Evolutionary conservation across 2,797 vertebrate species (phyloP), one percentile per base, ranked within the genome.

Genomic region (Decapterus maruadsi): DNA sequence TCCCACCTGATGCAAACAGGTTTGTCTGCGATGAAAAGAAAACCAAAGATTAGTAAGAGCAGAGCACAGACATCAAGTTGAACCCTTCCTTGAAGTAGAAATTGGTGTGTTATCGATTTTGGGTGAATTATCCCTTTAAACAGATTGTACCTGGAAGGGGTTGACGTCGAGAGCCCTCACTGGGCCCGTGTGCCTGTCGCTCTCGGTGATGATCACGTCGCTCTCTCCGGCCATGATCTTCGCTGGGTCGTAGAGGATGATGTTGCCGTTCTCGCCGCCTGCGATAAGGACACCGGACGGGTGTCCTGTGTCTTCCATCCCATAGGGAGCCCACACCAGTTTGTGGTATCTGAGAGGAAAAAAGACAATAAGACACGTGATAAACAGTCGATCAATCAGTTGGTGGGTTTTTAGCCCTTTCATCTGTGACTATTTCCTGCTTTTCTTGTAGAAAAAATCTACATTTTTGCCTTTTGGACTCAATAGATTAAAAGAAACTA

Each of bases 151-250:
- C 93, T 99, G 98, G 84, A 98, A 99, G 1, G 96, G 92, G 89
- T 99, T 99, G 85, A 99, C 93, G 78, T 99, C 98, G 0, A 99
- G 95, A 0, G 96, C 97, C 91, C 97, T 95, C 29, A 99, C 98
- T 0, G 98, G 97, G 22, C 98, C 98, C 0, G 95, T 96, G 88
- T 99, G 98, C 72, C 93, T 97, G 85, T 96, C 94, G 9, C 96
- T 98, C 91, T 99, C 96, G 3, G 96, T 91, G n/a, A 99, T 95
- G 72, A 98, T 80, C 60, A 97, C 97, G 4, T 98, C 95, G 9
- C 89, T 82, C 20, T 96, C 95, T 51, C 97, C 97, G 0, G 95
- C 92, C 42, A 98, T 90, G 93, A 99, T 97, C 93, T 97, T 97
- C 6, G 96, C 96, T 1, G 97, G 95, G 82, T 99, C 96, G 10